Percentiles rank a stretch among this genome's conserved stretches.
These are phyloP conservation scores for Phaedon cochleariae DNA, from an alignment of 2,888 invertebrate species.

Conservation along the genomic window DNA sequence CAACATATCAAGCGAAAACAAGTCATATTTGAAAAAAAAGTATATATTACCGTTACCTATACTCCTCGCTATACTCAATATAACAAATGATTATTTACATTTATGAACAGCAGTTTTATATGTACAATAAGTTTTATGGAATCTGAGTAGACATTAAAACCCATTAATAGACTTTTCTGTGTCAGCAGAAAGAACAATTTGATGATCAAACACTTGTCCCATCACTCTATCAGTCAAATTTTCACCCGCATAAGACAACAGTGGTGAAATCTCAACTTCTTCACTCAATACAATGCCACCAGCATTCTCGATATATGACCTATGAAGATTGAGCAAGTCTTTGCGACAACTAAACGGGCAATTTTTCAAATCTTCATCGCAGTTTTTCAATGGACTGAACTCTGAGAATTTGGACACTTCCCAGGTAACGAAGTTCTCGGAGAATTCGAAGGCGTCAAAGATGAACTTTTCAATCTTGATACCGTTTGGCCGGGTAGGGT, in stretches of 20 bases:
- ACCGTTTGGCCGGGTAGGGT: constrained; percentile 88
- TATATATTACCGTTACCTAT: no score
- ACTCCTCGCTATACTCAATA: no score
- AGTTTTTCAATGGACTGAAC: constrained; percentile 96
- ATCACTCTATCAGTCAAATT: constrained; percentile 64
- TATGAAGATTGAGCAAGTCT: constrained; percentile 80
- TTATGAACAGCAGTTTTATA: no score
- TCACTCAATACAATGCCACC: constrained; percentile 77
- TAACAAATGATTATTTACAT: no score
- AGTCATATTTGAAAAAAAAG: no score
- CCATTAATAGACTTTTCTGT: constrained; percentile 14
- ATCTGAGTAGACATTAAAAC: constrained; percentile 5
- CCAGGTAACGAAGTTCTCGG: constrained; percentile 91
- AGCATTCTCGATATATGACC: constrained; percentile 79
- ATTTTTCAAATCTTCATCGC: constrained; percentile 85
- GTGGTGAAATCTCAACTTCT: constrained; percentile 89
- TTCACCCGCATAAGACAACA: constrained; percentile 91
- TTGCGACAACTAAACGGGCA: constrained; percentile 86
- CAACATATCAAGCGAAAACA: no score
- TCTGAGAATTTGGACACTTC: constrained; percentile 91
- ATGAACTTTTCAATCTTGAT: constrained; percentile 99
- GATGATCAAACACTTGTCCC: constrained; percentile 42
- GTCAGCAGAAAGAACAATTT: constrained; percentile 41
- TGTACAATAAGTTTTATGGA: not conserved
- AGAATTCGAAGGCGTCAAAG: constrained; percentile 96